These are phyloP conservation scores for Chymomyza fuscimana DNA, from an alignment of 2,888 invertebrate species.

Conservation along the genomic window DNA sequence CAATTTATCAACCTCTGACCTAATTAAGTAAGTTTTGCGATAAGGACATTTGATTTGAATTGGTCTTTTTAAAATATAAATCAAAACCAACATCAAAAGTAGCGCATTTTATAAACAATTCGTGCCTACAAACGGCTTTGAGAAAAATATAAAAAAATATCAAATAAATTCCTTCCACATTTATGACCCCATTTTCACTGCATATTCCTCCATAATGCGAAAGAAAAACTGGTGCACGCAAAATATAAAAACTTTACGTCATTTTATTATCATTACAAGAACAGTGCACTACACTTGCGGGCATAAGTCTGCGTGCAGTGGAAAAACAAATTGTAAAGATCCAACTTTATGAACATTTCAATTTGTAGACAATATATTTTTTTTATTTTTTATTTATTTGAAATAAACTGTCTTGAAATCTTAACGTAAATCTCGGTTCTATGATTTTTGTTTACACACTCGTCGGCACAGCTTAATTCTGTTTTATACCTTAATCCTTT, in stretches of 20 bases:
- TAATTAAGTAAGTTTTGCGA: slow-evolving; percentile 53
- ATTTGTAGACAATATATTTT: no score
- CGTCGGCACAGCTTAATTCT: no score
- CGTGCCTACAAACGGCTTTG: not conserved
- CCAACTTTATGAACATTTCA: no score
- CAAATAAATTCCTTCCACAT: slow-evolving; percentile 49
- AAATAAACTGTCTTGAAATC: no score
- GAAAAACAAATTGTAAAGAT: no score
- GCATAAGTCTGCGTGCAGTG: no score
- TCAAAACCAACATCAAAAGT: slow-evolving; percentile 6
- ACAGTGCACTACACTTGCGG: not conserved
- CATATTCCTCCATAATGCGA: slow-evolving; percentile 34
- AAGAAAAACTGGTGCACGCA: slow-evolving; percentile 36
- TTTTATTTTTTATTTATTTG: no score
- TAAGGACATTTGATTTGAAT: slow-evolving; percentile 44
- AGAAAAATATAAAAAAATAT: not conserved
- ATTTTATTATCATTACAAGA: slow-evolving; percentile 46
- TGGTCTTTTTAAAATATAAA: slow-evolving; percentile 16
- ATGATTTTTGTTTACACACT: no score
- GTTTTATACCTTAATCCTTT: no score
- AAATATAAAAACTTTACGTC: slow-evolving; percentile 49
- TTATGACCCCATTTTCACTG: slow-evolving; percentile 58
- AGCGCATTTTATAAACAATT: slow-evolving; percentile 9
- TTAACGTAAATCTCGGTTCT: no score
- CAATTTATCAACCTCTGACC: slow-evolving; percentile 76